Base-by-base conservation (phyloP, 2,888 invertebrate species). In the Zygogramma bicolorata region DNA sequence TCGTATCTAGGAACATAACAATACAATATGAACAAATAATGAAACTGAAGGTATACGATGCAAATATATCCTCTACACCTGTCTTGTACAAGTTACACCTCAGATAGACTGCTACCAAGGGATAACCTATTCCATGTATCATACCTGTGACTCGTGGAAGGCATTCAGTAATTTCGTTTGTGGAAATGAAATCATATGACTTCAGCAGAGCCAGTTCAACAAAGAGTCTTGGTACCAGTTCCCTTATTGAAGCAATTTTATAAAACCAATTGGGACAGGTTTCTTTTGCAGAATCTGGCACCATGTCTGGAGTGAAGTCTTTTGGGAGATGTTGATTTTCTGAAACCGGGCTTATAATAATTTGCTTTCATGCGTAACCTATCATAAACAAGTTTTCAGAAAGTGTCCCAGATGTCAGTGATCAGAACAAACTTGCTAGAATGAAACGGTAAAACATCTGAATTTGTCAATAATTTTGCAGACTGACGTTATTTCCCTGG, bases 251-350 rank as follows among this genome's bases (percentile, higher is more conserved):
- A 0, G 98, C 97, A 85, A 99, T 96, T 90, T 99, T 99, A 87
- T 96, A 98, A 88, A 99, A 97, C 99, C 99, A 99, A 89, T 99
- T 99, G 78, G 96, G 92, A 84, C 98, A 98, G 0, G 98, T 99
- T 88, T 98, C 98, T 86, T 96, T 96, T 0, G 97, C 97, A 63
- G 93, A 90, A 85, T 96, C 96, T 0, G 93, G 92, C 4, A 97
- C 93, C 88, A 93, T 92, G 77, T 93, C 93, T 0, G 95, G 91
- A 65, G 94, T 93, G 82, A 96, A 95, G 83, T 92, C 90, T 77
- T 92, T 92, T 66, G 91, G 89, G 84, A 65, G 88, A 83, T 72
- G 87, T 88, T 1, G 88, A 83, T 15, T 84, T 82, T 84, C 89
- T 90, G 68, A 88, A 88, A 25, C 90, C 90, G 34, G 89, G 89